phyloP scores from a whole-genome alignment of 2,113 vertebrate genomes.

The Rhegmatorhina hoffmannsi region DNA sequence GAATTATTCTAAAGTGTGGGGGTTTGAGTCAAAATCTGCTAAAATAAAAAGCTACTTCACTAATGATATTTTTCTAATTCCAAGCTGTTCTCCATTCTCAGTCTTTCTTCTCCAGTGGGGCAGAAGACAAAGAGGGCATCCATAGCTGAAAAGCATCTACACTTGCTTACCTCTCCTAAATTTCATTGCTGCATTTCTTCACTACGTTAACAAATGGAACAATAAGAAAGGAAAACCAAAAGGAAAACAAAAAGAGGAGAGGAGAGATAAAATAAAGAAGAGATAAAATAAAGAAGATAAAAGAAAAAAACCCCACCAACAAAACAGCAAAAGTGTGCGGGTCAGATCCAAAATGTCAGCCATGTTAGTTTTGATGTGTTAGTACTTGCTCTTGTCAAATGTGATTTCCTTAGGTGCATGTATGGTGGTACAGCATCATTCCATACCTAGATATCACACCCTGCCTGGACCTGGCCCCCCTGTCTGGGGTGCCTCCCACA shows the following conservation, averaged over 20 bases:
- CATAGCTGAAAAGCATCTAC: background rate
- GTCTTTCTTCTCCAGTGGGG: background rate
- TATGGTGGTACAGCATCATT: background rate
- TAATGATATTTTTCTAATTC: background rate
- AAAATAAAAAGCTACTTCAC: background rate
- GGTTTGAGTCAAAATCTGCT: background rate
- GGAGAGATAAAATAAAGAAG: too few species aligned
- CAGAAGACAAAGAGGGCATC: background rate
- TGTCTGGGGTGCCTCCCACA: accelerated
- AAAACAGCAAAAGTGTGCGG: background rate
- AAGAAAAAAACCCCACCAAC: background rate
- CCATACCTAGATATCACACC: accelerated
- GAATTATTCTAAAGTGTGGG: background rate
- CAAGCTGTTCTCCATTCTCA: background rate
- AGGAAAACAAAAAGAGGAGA: too few species aligned
- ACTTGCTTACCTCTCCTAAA: background rate
- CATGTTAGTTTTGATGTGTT: background rate
- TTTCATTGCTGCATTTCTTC: background rate
- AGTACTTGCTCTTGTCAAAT: background rate
- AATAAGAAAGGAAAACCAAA: background rate
- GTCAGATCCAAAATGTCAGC: background rate
- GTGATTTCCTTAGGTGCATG: accelerated
- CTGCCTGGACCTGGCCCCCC: accelerated
- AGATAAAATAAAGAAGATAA: background rate
- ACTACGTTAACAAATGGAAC: background rate